Evolutionary conservation across 2,888 invertebrate species (phyloP).

Genomic region (Sipha maydis): DNA sequence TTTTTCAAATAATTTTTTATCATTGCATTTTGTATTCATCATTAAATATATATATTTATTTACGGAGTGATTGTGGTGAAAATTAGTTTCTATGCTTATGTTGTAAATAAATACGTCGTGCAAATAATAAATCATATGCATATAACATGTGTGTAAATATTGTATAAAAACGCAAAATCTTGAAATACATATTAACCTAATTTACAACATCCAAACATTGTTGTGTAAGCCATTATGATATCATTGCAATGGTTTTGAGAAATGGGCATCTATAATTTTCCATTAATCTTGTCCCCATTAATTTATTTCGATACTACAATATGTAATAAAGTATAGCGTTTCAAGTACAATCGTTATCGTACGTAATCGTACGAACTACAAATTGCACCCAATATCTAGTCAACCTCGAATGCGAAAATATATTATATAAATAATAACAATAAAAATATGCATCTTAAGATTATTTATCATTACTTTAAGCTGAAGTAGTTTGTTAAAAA

Average conservation of each 20-base stretch:
- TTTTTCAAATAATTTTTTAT: background rate
- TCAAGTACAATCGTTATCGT: no score
- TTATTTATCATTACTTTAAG: slow-evolving; percentile 11
- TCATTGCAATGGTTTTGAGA: background rate
- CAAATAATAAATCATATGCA: no score
- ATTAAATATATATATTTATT: no score
- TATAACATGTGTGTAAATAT: no score
- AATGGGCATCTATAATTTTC: background rate
- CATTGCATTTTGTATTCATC: no score
- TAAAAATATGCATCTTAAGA: background rate
- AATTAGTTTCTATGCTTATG: no score
- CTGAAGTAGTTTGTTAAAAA: slow-evolving; percentile 5
- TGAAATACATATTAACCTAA: background rate
- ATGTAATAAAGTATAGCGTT: background rate
- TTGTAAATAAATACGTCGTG: no score
- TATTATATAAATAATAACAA: background rate
- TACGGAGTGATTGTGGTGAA: no score
- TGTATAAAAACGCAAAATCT: no score
- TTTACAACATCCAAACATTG: background rate
- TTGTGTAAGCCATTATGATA: background rate
- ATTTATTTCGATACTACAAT: background rate
- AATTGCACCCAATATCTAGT: background rate
- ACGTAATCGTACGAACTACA: background rate
- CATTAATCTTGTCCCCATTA: slow-evolving; percentile 20
- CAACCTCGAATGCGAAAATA: background rate